Evolutionary conservation across 1,140 invertebrate genomes (phyloP).

Genomic region (Brachionus manjavacas): DNA sequence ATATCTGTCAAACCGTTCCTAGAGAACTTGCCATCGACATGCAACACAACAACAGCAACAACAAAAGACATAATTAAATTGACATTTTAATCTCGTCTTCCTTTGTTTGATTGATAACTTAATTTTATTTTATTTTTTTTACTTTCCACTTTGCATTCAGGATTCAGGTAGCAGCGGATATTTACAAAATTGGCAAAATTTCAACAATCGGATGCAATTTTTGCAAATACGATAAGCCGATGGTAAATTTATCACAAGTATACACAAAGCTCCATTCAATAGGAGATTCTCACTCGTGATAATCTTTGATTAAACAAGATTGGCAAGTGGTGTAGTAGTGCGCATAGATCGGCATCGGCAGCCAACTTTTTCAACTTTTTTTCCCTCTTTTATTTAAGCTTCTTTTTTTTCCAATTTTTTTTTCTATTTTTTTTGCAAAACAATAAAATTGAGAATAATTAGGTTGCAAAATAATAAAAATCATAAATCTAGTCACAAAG

Average conservation of each 20-base stretch:
- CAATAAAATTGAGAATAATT: neutral
- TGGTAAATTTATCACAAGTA: conserved; percentile 30
- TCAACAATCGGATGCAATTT: conserved; percentile 37
- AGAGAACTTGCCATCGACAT: neutral
- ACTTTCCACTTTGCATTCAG: neutral
- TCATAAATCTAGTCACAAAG: conserved; percentile 10
- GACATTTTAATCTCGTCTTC: conserved; percentile 15
- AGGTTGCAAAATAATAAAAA: conserved; percentile 7
- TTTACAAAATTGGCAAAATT: neutral
- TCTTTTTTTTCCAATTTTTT: neutral
- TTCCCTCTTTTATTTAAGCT: neutral
- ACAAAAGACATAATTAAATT: conserved; percentile 12
- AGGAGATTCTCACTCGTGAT: neutral
- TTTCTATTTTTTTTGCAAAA: neutral
- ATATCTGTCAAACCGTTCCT: neutral
- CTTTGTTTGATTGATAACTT: conserved; percentile 26
- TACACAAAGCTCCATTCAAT: neutral
- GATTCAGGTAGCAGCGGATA: neutral
- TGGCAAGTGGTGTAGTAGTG: neutral
- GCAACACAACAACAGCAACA: neutral
- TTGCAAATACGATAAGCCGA: neutral
- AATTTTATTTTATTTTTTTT: neutral
- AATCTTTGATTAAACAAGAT: conserved; percentile 4
- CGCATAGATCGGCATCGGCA: no score
- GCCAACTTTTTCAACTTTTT: neutral